Base-by-base conservation (phyloP, 1,140 invertebrate species). In the Drosophila oshimai region DNA sequence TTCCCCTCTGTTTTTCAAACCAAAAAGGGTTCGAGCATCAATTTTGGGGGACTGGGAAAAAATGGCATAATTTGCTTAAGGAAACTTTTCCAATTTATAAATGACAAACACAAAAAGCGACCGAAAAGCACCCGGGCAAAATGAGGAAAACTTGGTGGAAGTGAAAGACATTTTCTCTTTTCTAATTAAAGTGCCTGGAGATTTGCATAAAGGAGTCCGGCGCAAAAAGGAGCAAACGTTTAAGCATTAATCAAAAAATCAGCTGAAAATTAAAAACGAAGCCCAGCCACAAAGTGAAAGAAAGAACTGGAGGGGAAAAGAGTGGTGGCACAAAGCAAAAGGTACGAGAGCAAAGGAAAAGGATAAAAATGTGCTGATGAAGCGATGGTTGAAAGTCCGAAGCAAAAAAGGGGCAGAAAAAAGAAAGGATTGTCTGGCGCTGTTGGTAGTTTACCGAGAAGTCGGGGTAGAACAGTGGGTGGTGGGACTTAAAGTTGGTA, bases 1-100 rank as follows among this genome's bases (percentile, higher is more conserved):
- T 13, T n/a, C 50, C n/a, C 12, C 24, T 49, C 17, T 4, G 36
- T 53, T 28, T 28, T 13, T 22, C 44, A 22, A 10, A 20, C 44
- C 29, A 10, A 20, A 47, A 71, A 55, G 28, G 46, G 28, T 33
- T 68, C 28, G 37, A 60, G 45, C 70, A 71, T 71, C 47, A 24
- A 20, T 36, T 36, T 29, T 41, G 49, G 50, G 46, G 34, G 54
- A 61, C 41, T 28, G 54, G 70, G 74, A 74, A 74, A 54, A 80
- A 76, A 80, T 76, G 62, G 67, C 81, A 86, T 86, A 86, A 86
- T 89, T 89, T 89, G 84, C 79, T 89, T 80, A 89, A 77, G 72
- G 78, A 87, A 87, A 89, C 62, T 89, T 89, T 89, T 89, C 84
- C 84, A 89, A 89, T 89, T 89, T 89, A 84, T 89, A 89, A 89